Base-by-base conservation (phyloP, 1,140 invertebrate species). In the Adoxophyes honmai region DNA sequence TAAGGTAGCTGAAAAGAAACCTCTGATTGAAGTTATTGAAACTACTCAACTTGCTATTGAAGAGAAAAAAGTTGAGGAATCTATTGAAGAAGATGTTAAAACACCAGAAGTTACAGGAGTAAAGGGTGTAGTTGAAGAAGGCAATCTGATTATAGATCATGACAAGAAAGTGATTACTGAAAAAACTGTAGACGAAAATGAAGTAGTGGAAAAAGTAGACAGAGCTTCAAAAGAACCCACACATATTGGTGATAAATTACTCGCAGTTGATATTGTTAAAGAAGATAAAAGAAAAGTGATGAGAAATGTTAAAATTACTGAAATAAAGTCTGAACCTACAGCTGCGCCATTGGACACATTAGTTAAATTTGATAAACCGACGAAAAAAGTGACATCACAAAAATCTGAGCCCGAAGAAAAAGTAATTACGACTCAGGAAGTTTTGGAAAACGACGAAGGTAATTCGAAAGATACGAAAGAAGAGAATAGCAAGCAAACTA, bases 131-230 rank as follows among this genome's bases (percentile, higher is more conserved):
- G 35, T 55, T 1, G 52, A 70, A 59, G 64, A 79, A 16, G 70
- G 59, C 3, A 57, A 65, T 54, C 15, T 62, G 6, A 69, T 73
- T 5, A 74, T 75, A 54, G 75, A 79, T 57, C 66, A 70, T 13
- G 68, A 81, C 44, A 68, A 53, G n/a, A 80, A 79, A 4, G 15
- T 52, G 34, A 7, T 11, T 10, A 16, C 15, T n/a, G 34, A 15
- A 13, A 28, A 52, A 35, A 1, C 1, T 15, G 14, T 14, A 15
- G 10, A 7, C 5, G 18, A 52, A 35, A 52, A 28, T 3, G 21
- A 28, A 28, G 21, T 3, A 6, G 21, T 28, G 2, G 6, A 28
- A 3, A 28, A 28, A 3, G 21, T 28, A 6, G 21, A 28, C n/a
- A n/a, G 21, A 28, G 6, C 2, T 28, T 28, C 21, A 28, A 6